Evolutionary conservation across 2,797 vertebrate genomes (phyloP).

Genomic region (Champsocephalus esox): DNA sequence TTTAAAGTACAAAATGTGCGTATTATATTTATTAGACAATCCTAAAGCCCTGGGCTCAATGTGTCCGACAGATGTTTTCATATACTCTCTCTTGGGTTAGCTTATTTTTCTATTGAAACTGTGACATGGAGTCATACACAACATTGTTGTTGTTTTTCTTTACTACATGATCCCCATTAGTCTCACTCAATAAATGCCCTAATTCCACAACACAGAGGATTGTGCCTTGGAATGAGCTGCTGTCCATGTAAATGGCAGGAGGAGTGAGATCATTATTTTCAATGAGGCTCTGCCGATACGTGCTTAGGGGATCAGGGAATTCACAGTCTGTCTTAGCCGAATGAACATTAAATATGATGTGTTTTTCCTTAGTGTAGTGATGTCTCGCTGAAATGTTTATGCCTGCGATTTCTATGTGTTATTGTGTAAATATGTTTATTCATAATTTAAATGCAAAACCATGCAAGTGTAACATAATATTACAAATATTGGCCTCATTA

Average conservation of each 20-base stretch:
- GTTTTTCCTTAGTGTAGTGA: neutral
- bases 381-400: conserved; percentile 8
- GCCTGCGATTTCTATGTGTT: conserved; percentile 6
- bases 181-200: conserved; percentile 27
- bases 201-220: conserved; percentile 20
- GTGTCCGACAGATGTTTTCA: neutral
- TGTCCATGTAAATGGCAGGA: conserved; percentile 35
- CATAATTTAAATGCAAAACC: no score
- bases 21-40: neutral
- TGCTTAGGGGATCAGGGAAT: conserved; percentile 37
- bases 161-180: conserved; percentile 10
- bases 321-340: conserved; percentile 36
- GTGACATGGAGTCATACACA: neutral
- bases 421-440: no score
- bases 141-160: conserved; percentile 11
- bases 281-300: conserved; percentile 33
- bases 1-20: neutral
- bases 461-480: conserved; percentile 3
- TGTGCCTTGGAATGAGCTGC: conserved; percentile 28
- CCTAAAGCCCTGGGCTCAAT: neutral
- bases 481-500: conserved; percentile 1
- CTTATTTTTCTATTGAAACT: conserved; percentile 8
- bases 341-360: conserved; percentile 35
- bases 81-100: neutral
- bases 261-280: conserved; percentile 51